These are phyloP conservation scores for Engystomops pustulosus DNA, from an alignment of 2,113 vertebrate genomes.

Conservation along the genomic window DNA sequence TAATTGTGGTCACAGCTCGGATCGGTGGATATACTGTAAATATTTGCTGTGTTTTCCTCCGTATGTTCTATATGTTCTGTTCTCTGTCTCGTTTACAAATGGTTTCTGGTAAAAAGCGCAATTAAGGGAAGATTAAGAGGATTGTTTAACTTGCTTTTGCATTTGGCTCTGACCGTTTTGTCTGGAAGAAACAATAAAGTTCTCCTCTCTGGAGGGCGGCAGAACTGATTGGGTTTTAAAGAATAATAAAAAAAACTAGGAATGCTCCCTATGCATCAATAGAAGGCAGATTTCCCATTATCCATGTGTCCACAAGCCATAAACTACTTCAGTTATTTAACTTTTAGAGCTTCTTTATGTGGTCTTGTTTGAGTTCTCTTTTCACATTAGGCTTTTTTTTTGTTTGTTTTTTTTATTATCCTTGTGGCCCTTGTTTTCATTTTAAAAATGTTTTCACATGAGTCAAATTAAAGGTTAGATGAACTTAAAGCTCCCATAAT, in stretches of 20 bases:
- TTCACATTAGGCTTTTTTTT: no score
- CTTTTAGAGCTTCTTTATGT: not conserved
- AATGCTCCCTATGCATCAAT: not conserved
- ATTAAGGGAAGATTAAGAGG: slow-evolving; percentile 21
- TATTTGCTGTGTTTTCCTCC: not conserved
- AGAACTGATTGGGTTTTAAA: slow-evolving; percentile 2
- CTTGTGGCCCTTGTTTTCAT: no score
- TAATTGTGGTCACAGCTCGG: not conserved
- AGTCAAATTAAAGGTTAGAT: no score
- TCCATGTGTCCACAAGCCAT: not conserved
- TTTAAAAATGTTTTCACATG: no score
- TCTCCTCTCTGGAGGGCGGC: not conserved
- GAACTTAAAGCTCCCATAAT: no score
- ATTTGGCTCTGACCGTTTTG: slow-evolving; percentile 15
- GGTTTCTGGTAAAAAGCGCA: slow-evolving; percentile 15
- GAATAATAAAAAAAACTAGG: not conserved
- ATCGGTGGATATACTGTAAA: slow-evolving; percentile 10
- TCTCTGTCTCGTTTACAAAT: slow-evolving; percentile 24
- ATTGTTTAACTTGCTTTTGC: slow-evolving; percentile 19
- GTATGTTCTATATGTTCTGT: slow-evolving; percentile 9
- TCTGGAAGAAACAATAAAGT: slow-evolving; percentile 13
- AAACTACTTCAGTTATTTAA: not conserved
- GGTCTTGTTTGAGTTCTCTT: no score
- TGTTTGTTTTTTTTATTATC: no score
- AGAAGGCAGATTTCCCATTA: not conserved